Percentiles rank a stretch among this genome's conserved stretches.
These are phyloP conservation scores for Muscidifurax raptorellus DNA, from an alignment of 1,140 invertebrate species.

Conservation along the genomic window DNA sequence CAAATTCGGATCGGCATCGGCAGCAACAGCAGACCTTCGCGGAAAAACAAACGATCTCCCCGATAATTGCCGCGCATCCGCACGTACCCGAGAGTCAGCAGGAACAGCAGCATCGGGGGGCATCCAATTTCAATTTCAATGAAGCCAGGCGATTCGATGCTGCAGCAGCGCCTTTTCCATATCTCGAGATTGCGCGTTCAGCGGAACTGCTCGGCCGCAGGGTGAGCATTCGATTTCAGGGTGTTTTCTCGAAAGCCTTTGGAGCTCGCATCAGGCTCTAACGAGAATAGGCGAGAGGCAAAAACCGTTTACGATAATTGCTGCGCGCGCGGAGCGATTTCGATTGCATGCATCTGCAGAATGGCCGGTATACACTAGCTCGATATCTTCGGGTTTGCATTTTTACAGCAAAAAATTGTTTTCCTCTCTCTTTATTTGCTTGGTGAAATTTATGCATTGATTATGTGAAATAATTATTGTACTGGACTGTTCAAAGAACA, in stretches of 20 bases:
- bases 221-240: conserved; percentile 27
- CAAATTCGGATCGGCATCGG: neutral
- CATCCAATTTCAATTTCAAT: conserved; percentile 40
- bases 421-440: too few species aligned
- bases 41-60: neutral
- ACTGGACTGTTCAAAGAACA: too few species aligned
- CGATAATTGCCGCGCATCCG: neutral
- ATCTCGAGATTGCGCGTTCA: too few species aligned
- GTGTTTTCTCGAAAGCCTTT: neutral
- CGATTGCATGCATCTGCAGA: neutral
- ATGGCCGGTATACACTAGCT: too few species aligned
- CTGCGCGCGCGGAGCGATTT: neutral
- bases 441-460: too few species aligned
- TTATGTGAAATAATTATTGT: too few species aligned
- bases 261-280: neutral
- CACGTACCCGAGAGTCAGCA: neutral
- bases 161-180: neutral
- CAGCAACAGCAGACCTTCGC: neutral
- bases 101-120: neutral
- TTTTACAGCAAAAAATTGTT: neutral
- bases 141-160: conserved; percentile 4
- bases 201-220: neutral
- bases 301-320: conserved; percentile 28
- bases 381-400: neutral
- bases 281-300: neutral